Evolutionary conservation across 2,797 vertebrate genomes (phyloP).

Genomic region (Crypturellus tataupa): DNA sequence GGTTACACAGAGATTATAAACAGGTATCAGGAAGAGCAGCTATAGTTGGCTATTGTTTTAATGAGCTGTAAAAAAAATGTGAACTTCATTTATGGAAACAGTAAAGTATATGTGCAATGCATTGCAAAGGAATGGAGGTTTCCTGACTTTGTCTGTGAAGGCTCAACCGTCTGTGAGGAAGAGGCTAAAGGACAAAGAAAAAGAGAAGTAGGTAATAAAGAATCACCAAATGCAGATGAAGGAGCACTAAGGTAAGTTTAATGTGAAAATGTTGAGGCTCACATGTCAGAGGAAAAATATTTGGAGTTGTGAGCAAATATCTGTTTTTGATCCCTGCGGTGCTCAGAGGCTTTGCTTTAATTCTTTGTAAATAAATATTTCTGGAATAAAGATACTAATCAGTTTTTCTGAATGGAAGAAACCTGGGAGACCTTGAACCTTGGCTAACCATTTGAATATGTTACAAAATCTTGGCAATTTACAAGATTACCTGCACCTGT

Average conservation of each 20-base stretch:
- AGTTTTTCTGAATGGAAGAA: not conserved
- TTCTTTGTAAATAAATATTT: not conserved
- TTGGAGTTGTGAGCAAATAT: not conserved
- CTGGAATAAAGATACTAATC: not conserved
- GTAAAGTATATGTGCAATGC: not conserved
- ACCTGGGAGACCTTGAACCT: not conserved
- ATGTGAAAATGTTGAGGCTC: not conserved
- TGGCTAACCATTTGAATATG: not conserved
- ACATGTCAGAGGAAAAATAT: not conserved
- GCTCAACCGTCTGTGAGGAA: not conserved
- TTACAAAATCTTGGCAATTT: not conserved
- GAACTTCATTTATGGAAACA: not conserved
- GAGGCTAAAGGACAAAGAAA: not conserved
- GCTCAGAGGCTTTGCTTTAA: not conserved
- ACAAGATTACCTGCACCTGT: not conserved
- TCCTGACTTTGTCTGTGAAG: not conserved
- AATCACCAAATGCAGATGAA: not conserved
- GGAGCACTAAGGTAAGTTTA: not conserved
- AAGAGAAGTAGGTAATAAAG: not conserved
- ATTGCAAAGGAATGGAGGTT: not conserved
- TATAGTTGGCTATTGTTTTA: not conserved
- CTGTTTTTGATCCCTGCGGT: not conserved
- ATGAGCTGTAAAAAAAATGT: not conserved
- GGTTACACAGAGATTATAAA: not conserved
- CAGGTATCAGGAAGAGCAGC: not conserved